Conservation (phyloP, 2,888 invertebrate genomes). For the Zygogramma bicolorata region DNA sequence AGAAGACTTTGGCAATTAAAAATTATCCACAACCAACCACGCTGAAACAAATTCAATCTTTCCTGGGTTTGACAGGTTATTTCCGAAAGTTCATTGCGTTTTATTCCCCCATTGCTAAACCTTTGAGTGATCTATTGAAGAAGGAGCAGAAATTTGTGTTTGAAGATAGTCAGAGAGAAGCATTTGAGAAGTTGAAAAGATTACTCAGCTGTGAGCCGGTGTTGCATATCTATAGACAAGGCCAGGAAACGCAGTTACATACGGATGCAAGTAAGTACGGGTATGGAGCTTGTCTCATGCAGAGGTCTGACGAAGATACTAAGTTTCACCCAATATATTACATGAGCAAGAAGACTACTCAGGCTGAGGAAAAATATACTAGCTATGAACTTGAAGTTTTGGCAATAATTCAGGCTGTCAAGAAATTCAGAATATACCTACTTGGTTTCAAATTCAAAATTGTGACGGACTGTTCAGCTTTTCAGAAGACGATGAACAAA, state of each 20-base stretch:
- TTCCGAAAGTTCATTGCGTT: slow-evolving; percentile 59
- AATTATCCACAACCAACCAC: too few species aligned
- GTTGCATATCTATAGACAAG: slow-evolving; percentile 41
- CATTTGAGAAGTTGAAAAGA: slow-evolving; percentile 42
- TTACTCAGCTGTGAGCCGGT: slow-evolving; percentile 34
- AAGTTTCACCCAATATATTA: slow-evolving; percentile 54
- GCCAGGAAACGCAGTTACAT: too few species aligned
- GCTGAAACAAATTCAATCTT: slow-evolving; percentile 32
- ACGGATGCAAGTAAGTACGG: too few species aligned
- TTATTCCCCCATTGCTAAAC: slow-evolving; percentile 57
- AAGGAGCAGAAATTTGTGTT: slow-evolving; percentile 44
- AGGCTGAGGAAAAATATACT: slow-evolving; percentile 57
- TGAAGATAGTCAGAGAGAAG: slow-evolving; percentile 4
- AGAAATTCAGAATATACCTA: slow-evolving; percentile 58
- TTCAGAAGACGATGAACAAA: too few species aligned
- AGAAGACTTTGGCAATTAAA: too few species aligned
- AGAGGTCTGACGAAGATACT: too few species aligned
- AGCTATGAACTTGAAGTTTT: slow-evolving; percentile 61
- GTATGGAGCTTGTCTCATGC: too few species aligned
- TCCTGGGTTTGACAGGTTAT: slow-evolving; percentile 58
- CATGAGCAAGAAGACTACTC: slow-evolving; percentile 52
- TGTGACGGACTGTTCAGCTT: too few species aligned
- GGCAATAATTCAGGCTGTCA: slow-evolving; percentile 50
- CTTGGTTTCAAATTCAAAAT: too few species aligned
- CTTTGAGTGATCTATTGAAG: slow-evolving; percentile 53